phyloP scores from a whole-genome alignment of 2,888 invertebrate species.

The Trypoxylon attenuatum region DNA sequence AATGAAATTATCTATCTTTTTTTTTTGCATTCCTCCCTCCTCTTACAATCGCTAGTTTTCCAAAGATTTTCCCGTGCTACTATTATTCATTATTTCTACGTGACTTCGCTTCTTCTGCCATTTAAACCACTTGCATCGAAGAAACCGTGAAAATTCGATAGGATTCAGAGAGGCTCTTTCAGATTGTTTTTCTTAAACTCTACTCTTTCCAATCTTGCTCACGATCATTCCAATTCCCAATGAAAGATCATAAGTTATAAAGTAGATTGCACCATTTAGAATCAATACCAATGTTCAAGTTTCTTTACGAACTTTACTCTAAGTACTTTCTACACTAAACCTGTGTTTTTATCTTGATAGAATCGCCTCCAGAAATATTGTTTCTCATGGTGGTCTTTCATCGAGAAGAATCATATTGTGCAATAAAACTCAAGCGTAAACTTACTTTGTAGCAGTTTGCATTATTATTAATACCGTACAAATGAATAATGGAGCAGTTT shows the following conservation, averaged over 20 bases:
- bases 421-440: constrained; percentile 29
- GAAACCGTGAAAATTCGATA: constrained; percentile 4
- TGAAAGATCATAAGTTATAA: too few relatives aligned
- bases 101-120: too few relatives aligned
- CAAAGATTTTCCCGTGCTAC: background rate
- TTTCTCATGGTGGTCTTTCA: background rate
- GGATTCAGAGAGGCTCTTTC: background rate
- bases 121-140: too few relatives aligned
- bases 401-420: constrained; percentile 18
- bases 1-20: constrained; percentile 27
- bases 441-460: constrained; percentile 10
- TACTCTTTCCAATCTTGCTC: too few relatives aligned
- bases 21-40: background rate
- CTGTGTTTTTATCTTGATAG: background rate
- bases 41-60: background rate
- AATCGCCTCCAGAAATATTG: background rate
- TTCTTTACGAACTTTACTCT: too few relatives aligned
- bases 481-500: constrained; percentile 39
- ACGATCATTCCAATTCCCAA: background rate
- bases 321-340: background rate
- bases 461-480: constrained; percentile 35
- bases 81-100: background rate
- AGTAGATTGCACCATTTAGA: too few relatives aligned
- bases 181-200: too few relatives aligned
- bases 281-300: too few relatives aligned